Conservation (phyloP, 2,113 vertebrate genomes). For the Elephantulus edwardii region DNA sequence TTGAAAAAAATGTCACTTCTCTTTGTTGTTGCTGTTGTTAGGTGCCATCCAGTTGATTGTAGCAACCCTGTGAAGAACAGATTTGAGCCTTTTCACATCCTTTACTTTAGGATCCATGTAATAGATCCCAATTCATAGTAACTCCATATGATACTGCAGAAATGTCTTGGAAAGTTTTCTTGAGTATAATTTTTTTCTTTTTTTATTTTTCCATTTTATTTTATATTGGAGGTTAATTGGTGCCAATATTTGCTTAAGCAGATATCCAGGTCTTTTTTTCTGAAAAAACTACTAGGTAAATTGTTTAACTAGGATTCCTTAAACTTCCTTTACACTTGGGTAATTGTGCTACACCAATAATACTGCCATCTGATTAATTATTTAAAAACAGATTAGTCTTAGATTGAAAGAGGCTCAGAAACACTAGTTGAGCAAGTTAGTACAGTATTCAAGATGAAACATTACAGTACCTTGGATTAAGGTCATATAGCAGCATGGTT, state of each 20-base stretch:
- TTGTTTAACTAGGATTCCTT: too few relatives aligned
- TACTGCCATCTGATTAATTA: too few relatives aligned
- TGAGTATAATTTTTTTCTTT: not conserved
- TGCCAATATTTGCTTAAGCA: too few relatives aligned
- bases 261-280: not conserved
- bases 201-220: too few relatives aligned
- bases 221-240: too few relatives aligned
- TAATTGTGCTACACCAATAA: too few relatives aligned
- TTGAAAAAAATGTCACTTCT: not conserved
- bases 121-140: too few relatives aligned
- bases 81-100: too few relatives aligned
- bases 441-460: not conserved
- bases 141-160: too few relatives aligned
- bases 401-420: conserved; percentile 3
- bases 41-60: not conserved
- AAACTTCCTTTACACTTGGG: too few relatives aligned
- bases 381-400: not conserved
- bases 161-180: not conserved
- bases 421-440: not conserved
- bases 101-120: too few relatives aligned
- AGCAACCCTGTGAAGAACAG: not conserved
- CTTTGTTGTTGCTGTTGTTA: not conserved
- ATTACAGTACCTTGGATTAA: not conserved
- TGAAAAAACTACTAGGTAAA: not conserved
- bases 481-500: too few relatives aligned